These are phyloP conservation scores for Gopherus flavomarginatus DNA, from an alignment of 2,113 vertebrate species.

Conservation along the genomic window DNA sequence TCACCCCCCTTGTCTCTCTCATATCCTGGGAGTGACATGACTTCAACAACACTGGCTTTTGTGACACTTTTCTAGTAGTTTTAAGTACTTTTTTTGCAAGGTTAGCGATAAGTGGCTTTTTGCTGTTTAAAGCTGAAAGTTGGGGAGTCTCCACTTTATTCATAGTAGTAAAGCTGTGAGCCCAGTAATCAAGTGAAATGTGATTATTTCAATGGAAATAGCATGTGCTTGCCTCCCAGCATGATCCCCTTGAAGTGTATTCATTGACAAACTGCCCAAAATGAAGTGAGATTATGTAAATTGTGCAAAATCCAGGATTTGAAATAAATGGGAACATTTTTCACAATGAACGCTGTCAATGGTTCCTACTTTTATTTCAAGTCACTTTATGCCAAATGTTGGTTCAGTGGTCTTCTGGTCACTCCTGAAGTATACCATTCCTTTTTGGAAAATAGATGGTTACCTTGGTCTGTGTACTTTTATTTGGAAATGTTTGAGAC, in stretches of 20 bases:
- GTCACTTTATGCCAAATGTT: background rate
- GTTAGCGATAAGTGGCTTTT: background rate
- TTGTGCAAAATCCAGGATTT: background rate
- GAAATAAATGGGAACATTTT: no score
- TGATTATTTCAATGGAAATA: background rate
- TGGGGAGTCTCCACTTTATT: background rate
- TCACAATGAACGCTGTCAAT: background rate
- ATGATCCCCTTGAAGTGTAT: background rate
- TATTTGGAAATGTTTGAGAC: background rate
- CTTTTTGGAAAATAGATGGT: background rate
- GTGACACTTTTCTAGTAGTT: background rate
- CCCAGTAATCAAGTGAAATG: background rate
- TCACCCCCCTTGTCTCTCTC: background rate
- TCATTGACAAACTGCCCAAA: background rate
- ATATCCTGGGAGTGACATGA: background rate
- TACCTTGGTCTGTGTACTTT: background rate
- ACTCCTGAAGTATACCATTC: accelerated
- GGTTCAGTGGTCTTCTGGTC: background rate
- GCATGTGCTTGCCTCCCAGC: background rate
- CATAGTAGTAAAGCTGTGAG: background rate
- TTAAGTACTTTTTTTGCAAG: background rate
- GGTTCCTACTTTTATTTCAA: accelerated
- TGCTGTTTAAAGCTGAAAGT: background rate
- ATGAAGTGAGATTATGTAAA: background rate
- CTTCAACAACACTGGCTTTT: background rate